phyloP scores from a whole-genome alignment of 1,140 invertebrate genomes.

The Heliconius eleuchia region DNA sequence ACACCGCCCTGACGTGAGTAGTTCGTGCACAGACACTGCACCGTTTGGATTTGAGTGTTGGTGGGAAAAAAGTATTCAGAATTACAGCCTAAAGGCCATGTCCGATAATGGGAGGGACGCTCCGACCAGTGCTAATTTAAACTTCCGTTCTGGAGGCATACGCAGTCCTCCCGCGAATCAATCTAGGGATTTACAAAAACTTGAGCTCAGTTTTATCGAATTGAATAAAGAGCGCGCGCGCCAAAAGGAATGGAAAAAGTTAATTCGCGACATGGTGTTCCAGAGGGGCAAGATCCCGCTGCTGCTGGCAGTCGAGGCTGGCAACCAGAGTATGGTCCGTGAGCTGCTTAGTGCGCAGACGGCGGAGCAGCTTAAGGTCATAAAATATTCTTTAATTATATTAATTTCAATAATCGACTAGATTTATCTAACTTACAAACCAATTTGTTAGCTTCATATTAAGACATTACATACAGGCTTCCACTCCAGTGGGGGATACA shows the following conservation, averaged over 20 bases:
- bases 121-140: slow-evolving; percentile 59
- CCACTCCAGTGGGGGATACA: slow-evolving; percentile 90
- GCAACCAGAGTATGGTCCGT: slow-evolving; percentile 95
- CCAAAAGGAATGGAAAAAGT: slow-evolving; percentile 80
- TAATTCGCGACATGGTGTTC: slow-evolving; percentile 81
- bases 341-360: slow-evolving; percentile 93
- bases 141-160: slow-evolving; percentile 46
- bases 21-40: slow-evolving; percentile 59
- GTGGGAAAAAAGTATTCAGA: slow-evolving; percentile 40
- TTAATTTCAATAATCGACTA: slow-evolving; percentile 4
- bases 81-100: slow-evolving; percentile 41
- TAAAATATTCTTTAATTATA: not conserved
- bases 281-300: slow-evolving; percentile 96
- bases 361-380: slow-evolving; percentile 88
- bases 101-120: slow-evolving; percentile 56
- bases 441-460: not conserved
- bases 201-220: slow-evolving; percentile 80
- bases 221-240: slow-evolving; percentile 81
- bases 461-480: slow-evolving; percentile 74
- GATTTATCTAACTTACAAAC: not conserved
- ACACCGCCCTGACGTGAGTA: slow-evolving; percentile 64
- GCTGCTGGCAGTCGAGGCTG: slow-evolving; percentile 94
- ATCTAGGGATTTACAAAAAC: slow-evolving; percentile 68
- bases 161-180: slow-evolving; percentile 62
- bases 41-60: slow-evolving; percentile 54